Evolutionary conservation across 1,140 invertebrate genomes (phyloP).

Genomic region (Halesus radiatus): DNA sequence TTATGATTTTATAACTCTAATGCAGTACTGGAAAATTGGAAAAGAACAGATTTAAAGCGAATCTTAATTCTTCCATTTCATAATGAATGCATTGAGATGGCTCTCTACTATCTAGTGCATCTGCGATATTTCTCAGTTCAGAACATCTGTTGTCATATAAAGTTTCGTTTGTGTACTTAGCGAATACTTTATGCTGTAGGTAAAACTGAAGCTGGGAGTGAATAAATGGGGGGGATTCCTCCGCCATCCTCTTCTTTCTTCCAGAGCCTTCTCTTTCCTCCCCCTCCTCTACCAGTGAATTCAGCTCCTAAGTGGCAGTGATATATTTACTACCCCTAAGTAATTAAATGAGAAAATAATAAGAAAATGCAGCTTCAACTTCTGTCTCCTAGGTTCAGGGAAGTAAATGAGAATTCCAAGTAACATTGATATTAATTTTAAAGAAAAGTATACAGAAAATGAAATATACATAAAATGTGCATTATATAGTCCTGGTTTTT

Average conservation of each 20-base stretch:
- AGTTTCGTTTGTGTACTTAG: constrained; percentile 32
- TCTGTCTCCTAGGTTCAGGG: too few relatives aligned
- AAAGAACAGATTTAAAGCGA: too few relatives aligned
- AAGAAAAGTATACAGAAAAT: too few relatives aligned
- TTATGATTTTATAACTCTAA: too few relatives aligned
- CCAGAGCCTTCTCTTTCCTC: neutral
- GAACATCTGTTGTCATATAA: constrained; percentile 38
- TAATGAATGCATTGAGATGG: too few relatives aligned
- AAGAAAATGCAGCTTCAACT: constrained; percentile 35
- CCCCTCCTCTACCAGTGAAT: neutral
- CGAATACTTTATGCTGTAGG: constrained; percentile 24
- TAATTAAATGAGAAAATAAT: constrained; percentile 56
- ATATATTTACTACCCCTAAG: constrained; percentile 54
- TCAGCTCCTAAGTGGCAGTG: constrained; percentile 51
- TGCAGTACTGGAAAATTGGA: too few relatives aligned
- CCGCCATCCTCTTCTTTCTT: neutral
- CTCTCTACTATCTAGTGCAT: neutral
- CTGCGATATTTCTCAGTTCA: constrained; percentile 16
- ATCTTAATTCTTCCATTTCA: too few relatives aligned
- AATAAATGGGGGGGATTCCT: neutral
- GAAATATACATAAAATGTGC: too few relatives aligned
- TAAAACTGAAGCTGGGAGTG: neutral
- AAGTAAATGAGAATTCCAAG: too few relatives aligned
- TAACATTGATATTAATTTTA: too few relatives aligned
- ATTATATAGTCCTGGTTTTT: too few relatives aligned